Conservation (phyloP, 2,113 vertebrate genomes). For the Phaetusa simplex region DNA sequence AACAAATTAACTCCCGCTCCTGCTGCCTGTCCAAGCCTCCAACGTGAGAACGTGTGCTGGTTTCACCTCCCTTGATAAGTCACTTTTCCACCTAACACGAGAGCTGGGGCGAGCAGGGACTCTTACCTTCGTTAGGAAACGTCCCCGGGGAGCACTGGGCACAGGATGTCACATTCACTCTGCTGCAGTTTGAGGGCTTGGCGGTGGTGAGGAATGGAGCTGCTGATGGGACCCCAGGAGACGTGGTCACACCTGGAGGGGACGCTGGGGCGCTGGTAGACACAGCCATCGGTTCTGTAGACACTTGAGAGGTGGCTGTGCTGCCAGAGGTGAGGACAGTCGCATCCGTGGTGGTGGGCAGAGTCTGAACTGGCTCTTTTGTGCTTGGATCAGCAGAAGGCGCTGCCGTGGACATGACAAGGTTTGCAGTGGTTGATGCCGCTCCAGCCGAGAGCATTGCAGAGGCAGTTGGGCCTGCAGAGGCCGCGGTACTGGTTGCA, state of each 20-base stretch:
- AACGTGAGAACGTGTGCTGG: not conserved
- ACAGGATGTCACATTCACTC: slow-evolving; percentile 78
- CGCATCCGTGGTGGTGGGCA: not conserved
- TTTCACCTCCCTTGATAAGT: not conserved
- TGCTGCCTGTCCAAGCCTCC: not conserved
- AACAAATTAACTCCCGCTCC: not conserved
- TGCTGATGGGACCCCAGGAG: not conserved
- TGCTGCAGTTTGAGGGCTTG: slow-evolving; percentile 71
- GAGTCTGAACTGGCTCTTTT: not conserved
- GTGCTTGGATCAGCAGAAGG: not conserved
- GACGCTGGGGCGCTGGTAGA: not conserved
- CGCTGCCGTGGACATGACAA: rapidly evolving
- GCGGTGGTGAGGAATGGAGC: not conserved
- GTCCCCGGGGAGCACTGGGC: slow-evolving; percentile 79
- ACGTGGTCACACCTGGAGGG: not conserved
- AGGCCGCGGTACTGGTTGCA: rapidly evolving
- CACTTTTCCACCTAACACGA: rapidly evolving
- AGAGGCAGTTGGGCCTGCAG: not conserved
- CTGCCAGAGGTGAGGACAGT: not conserved
- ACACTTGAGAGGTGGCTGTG: rapidly evolving
- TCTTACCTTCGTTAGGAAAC: slow-evolving; percentile 69
- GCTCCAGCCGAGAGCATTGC: not conserved
- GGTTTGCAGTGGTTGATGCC: not conserved
- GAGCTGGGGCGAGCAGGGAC: rapidly evolving
- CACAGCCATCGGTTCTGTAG: rapidly evolving